These are phyloP conservation scores for Meliscaeva auricollis DNA, from an alignment of 2,888 invertebrate species.

Conservation along the genomic window DNA sequence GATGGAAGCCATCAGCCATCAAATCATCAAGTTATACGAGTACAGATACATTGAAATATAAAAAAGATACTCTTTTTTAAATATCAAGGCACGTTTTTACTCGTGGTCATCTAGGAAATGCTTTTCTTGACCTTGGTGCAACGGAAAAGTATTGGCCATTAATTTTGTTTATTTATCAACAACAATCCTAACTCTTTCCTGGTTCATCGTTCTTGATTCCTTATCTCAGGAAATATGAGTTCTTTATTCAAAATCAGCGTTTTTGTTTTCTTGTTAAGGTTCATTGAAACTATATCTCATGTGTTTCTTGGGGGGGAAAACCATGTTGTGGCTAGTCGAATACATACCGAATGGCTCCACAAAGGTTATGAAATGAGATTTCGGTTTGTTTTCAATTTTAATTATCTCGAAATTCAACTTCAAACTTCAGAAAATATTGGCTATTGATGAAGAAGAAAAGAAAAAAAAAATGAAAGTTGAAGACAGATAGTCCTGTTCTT, in stretches of 20 bases:
- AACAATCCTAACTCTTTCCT: neutral
- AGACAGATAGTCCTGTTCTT: neutral
- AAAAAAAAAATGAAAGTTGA: neutral
- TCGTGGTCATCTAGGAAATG: slow-evolving; percentile 17
- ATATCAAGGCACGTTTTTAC: neutral
- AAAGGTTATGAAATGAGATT: neutral
- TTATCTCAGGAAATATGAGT: slow-evolving; percentile 6
- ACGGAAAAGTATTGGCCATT: slow-evolving; percentile 31
- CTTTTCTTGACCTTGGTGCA: slow-evolving; percentile 64
- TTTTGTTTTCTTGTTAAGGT: neutral
- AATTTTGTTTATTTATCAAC: slow-evolving; percentile 30
- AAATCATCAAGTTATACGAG: neutral
- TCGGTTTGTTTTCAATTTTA: neutral
- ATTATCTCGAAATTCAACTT: neutral
- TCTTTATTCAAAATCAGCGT: neutral
- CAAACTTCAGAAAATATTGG: neutral
- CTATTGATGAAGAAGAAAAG: neutral
- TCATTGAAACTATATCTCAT: slow-evolving; percentile 7
- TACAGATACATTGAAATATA: neutral
- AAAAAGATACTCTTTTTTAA: neutral
- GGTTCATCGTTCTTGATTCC: too few relatives aligned
- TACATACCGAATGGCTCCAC: neutral
- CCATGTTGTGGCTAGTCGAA: neutral
- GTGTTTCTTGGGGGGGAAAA: neutral
- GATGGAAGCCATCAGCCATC: slow-evolving; percentile 23